Evolutionary conservation across 2,113 vertebrate species (phyloP), one percentile per base, ranked within the genome.

Genomic region (Dicentrarchus labrax): DNA sequence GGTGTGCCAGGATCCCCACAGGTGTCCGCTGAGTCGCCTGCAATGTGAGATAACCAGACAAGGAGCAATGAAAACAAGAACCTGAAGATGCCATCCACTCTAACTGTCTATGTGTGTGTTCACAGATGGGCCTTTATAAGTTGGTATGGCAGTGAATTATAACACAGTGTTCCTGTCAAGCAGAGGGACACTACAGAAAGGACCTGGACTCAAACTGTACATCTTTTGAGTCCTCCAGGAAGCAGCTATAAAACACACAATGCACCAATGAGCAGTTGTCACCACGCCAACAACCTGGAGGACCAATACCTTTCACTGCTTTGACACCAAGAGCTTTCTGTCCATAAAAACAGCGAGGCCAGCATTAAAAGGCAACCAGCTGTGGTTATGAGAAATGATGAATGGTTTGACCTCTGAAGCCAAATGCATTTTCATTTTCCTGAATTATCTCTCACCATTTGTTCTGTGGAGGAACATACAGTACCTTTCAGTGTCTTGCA

Each of bases 1-100:
- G 98, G 98, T 15, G 96, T 97, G 67, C 98, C 98, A 13, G 98
- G 98, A 92, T 99, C 98, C 57, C 98, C 98, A 83, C 98, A 99
- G 43, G 95, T 95, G 15, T 96, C 97, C 6, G 94, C 80, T 4
- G 94, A 87, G 89, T 98, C 96, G 62, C 98, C 98, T 99, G 93
- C 80, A 80, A 75, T 22, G 51, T 76, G 59, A 89, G 86, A 92
- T 80, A 88, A 90, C 71, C 70, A 84, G 24, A 88, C 45, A 83
- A 9, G 70, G 56, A 88, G 74, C 70, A 54, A 59, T 78, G 81
- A 85, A 78, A 85, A 72, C 22, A 61, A 89, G 64, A 78, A 45
- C 66, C 38, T 9, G 38, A 64, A 59, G 72, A 79, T 59, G 54
- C 61, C 41, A 54, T 75, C 53, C 68, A 19, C 65, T 64, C 72